These are phyloP conservation scores for Dicyrtomina minuta DNA, from an alignment of 2,888 invertebrate species.

Conservation along the genomic window DNA sequence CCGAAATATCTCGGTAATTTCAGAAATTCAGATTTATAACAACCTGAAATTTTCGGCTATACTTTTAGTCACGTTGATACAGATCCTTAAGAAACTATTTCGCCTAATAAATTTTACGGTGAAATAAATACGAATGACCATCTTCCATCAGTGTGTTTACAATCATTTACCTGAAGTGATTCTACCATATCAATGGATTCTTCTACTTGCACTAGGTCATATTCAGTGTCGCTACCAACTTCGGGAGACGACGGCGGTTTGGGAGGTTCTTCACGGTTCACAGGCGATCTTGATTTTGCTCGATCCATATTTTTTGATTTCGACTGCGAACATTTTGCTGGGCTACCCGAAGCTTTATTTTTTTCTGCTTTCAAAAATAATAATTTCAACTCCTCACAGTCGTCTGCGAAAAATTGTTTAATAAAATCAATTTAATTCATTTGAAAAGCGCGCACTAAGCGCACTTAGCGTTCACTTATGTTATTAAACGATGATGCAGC, in stretches of 20 bases:
- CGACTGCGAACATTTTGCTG: neutral
- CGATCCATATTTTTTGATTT: conserved; percentile 59
- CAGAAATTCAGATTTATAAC: too few species aligned
- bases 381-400: conserved; percentile 12
- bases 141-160: too few species aligned
- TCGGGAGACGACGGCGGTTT: conserved; percentile 15
- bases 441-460: too few species aligned
- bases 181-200: conserved; percentile 36
- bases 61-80: too few species aligned
- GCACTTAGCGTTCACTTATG: conserved; percentile 1
- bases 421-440: too few species aligned
- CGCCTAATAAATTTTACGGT: neutral
- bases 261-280: conserved; percentile 38
- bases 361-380: conserved; percentile 24
- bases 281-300: conserved; percentile 64
- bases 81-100: too few species aligned
- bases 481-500: neutral
- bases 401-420: too few species aligned
- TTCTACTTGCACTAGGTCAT: neutral
- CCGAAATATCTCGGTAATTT: too few species aligned
- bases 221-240: conserved; percentile 27
- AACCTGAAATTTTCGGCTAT: too few species aligned
- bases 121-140: too few species aligned
- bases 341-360: conserved; percentile 20
- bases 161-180: conserved; percentile 39